Conservation (phyloP, 2,797 vertebrate genomes). For the Parauchenoglanis punctatus region DNA sequence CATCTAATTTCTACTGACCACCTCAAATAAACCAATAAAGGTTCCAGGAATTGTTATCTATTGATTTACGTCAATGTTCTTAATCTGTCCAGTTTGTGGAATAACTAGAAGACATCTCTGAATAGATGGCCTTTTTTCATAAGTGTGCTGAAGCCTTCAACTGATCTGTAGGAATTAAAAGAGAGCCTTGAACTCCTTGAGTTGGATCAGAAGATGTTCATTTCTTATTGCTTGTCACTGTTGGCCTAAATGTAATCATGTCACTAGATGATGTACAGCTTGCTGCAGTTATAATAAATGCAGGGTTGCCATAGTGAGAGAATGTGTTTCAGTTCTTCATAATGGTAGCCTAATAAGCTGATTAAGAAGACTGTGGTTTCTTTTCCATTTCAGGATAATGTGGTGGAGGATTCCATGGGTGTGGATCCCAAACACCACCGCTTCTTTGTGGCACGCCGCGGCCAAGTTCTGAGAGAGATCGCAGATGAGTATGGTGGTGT, state of each 20-base stretch:
- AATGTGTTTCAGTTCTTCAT: not conserved
- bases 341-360: not conserved
- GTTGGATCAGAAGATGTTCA: not conserved
- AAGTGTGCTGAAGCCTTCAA: not conserved
- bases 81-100: not conserved
- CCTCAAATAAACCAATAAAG: not conserved
- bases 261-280: not conserved
- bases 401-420: conserved; percentile 90
- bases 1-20: not conserved
- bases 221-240: not conserved
- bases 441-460: conserved; percentile 92
- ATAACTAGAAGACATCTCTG: not conserved
- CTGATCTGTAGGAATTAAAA: not conserved
- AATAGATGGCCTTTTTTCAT: not conserved
- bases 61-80: not conserved
- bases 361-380: not conserved
- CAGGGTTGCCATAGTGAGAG: conserved; percentile 6
- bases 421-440: conserved; percentile 95
- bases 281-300: conserved; percentile 5
- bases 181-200: not conserved
- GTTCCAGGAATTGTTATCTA: not conserved
- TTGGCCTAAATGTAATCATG: not conserved
- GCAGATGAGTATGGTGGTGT: conserved; percentile 96
- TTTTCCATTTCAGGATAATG: conserved; percentile 81
- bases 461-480: conserved; percentile 92